phyloP scores from a whole-genome alignment of 2,888 invertebrate species.

The Punctoribates punctum region DNA sequence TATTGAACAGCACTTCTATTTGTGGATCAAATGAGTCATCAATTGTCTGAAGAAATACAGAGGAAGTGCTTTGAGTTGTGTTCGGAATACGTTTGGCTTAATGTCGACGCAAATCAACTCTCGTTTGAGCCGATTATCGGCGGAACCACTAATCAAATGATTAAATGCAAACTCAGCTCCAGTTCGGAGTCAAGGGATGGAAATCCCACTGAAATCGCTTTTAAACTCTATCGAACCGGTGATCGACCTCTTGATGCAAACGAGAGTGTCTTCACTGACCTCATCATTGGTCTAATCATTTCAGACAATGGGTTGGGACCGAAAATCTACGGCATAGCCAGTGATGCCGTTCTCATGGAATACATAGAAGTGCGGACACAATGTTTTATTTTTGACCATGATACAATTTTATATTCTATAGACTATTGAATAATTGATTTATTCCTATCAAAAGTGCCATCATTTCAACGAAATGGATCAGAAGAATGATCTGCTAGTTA shows the following conservation, averaged over 20 bases:
- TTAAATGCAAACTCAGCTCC: conserved; percentile 4
- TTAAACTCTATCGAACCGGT: neutral
- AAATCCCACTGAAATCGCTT: neutral
- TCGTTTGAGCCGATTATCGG: neutral
- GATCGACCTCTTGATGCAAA: conserved; percentile 1
- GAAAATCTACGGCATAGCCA: conserved; percentile 8
- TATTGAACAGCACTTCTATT: too few relatives aligned
- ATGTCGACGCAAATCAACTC: neutral
- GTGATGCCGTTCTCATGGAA: conserved; percentile 28
- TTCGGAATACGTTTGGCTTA: neutral
- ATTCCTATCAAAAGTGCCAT: neutral
- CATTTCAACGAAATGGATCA: conserved; percentile 10
- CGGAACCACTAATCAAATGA: neutral
- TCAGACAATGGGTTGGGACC: conserved; percentile 34
- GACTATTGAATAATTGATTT: neutral
- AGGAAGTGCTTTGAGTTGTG: neutral
- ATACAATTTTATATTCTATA: neutral
- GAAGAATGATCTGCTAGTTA: neutral
- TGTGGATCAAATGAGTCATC: too few relatives aligned
- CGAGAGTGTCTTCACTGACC: neutral
- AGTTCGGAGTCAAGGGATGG: neutral
- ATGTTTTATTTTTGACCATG: neutral
- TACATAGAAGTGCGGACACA: neutral
- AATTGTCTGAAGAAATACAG: neutral
- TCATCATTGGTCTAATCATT: conserved; percentile 7